A percentile compares a stretch with the other conserved stretches of the same genome.
Conservation (phyloP, 2,113 vertebrate genomes). For the Oryzias celebensis region DNA sequence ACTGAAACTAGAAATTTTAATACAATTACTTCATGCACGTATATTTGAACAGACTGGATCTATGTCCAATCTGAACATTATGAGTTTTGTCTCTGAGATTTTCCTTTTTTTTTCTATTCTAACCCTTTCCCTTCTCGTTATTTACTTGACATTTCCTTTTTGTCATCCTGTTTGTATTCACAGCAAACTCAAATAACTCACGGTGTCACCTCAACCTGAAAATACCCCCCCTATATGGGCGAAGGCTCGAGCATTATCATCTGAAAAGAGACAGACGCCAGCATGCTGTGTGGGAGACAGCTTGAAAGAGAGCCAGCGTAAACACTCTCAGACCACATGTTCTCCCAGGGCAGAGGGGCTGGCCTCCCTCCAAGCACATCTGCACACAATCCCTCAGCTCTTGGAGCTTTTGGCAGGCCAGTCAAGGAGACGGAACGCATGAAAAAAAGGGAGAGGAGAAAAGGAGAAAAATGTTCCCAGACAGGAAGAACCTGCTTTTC, state of each 20-base stretch:
- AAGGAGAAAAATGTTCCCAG: slow-evolving; percentile 45
- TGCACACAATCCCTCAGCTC: slow-evolving; percentile 77
- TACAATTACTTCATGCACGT: not conserved
- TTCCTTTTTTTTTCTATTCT: not conserved
- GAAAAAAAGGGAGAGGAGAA: slow-evolving; percentile 24
- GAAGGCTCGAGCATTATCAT: slow-evolving; percentile 54
- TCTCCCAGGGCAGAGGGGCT: slow-evolving; percentile 78
- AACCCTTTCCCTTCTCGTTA: not conserved
- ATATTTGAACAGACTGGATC: not conserved
- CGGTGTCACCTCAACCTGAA: slow-evolving; percentile 57
- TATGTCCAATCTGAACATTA: not conserved
- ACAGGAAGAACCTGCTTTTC: slow-evolving; percentile 50
- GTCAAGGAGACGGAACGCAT: slow-evolving; percentile 52
- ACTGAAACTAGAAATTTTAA: not conserved
- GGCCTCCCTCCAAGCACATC: slow-evolving; percentile 81
- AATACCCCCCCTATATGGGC: slow-evolving; percentile 39
- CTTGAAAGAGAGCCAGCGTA: slow-evolving; percentile 78
- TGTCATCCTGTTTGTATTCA: slow-evolving; percentile 27
- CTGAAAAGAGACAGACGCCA: slow-evolving; percentile 58
- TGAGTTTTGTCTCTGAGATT: too few species aligned
- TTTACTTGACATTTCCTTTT: slow-evolving; percentile 8
- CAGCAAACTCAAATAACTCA: slow-evolving; percentile 23
- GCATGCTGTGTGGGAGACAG: slow-evolving; percentile 76
- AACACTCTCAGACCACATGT: slow-evolving; percentile 83
- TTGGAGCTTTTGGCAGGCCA: slow-evolving; percentile 57